Conservation (phyloP, 2,797 vertebrate genomes). For the Sus cebifrons region DNA sequence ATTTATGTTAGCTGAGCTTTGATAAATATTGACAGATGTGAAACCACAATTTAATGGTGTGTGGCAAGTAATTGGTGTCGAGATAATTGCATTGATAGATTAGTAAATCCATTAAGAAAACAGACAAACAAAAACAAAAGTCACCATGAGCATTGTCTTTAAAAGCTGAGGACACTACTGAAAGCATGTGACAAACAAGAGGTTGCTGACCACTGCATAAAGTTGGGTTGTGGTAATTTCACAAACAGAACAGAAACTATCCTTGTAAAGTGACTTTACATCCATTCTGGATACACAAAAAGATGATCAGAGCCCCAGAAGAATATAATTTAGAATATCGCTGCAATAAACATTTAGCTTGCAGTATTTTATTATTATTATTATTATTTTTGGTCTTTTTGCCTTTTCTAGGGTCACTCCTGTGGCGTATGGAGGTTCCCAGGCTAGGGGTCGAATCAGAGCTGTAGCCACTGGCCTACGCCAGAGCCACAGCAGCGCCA, state of each 20-base stretch:
- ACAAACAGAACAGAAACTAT: not conserved
- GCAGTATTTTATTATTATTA: too few species aligned
- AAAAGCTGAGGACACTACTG: not conserved
- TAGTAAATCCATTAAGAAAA: not conserved
- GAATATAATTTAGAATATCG: not conserved
- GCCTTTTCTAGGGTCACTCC: too few species aligned
- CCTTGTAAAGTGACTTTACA: not conserved
- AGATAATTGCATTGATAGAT: not conserved
- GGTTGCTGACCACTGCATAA: not conserved
- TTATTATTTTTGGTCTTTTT: too few species aligned
- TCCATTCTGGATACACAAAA: not conserved
- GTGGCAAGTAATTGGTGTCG: not conserved
- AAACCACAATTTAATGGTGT: not conserved
- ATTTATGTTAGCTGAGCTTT: conserved; percentile 9
- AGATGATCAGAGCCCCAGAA: not conserved
- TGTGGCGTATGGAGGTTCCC: too few species aligned
- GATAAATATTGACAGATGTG: not conserved
- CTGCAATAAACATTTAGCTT: not conserved
- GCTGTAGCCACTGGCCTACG: too few species aligned
- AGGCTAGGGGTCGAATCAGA: too few species aligned
- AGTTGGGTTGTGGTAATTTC: not conserved
- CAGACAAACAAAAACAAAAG: not conserved
- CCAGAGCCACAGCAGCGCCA: too few species aligned
- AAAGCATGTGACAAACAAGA: not conserved
- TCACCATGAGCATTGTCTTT: not conserved